These are phyloP conservation scores for Ispidina lecontei DNA, from an alignment of 2,797 vertebrate genomes.

Conservation along the genomic window DNA sequence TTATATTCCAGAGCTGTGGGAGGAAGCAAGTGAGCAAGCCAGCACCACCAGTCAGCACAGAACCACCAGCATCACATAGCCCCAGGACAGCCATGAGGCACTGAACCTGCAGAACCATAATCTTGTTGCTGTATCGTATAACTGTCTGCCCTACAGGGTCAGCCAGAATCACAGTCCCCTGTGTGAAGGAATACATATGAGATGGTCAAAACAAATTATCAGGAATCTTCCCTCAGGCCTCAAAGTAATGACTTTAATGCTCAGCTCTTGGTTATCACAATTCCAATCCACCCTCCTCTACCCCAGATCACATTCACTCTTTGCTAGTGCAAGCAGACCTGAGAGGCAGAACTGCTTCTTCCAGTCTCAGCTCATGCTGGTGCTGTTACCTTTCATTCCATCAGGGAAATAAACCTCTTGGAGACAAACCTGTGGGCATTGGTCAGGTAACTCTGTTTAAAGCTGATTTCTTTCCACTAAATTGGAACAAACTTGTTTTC, in stretches of 20 bases:
- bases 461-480: neutral
- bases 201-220: neutral
- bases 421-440: neutral
- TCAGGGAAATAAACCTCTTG: neutral
- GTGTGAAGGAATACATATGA: neutral
- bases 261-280: neutral
- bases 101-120: neutral
- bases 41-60: neutral
- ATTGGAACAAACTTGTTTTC: neutral
- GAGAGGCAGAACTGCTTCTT: neutral
- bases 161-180: neutral
- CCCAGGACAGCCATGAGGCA: neutral
- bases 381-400: neutral
- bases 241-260: neutral
- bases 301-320: neutral
- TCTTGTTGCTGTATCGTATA: neutral
- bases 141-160: neutral
- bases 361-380: neutral
- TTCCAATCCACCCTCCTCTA: neutral
- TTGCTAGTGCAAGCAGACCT: neutral
- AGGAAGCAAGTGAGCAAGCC: neutral
- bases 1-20: neutral
- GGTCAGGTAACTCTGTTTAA: neutral
- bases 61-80: neutral
- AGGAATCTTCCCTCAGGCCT: conserved; percentile 4